Percentiles rank a stretch among this genome's conserved stretches.
phyloP scores from a whole-genome alignment of 2,113 vertebrate species.

The Chinchilla lanigera region DNA sequence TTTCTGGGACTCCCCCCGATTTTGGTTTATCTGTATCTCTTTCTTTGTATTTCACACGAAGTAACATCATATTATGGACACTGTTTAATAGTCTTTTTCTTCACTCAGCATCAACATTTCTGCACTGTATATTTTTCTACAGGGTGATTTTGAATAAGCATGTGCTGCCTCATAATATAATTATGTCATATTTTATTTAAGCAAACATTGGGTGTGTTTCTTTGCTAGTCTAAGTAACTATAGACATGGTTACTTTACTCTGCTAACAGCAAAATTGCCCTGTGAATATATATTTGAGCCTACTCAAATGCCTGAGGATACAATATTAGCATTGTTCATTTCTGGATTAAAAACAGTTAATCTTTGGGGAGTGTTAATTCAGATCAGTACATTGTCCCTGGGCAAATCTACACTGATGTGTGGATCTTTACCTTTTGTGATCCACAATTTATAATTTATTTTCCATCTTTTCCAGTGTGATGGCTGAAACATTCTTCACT shows the following conservation, averaged over 20 bases:
- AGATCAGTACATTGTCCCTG: neutral
- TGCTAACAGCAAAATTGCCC: fast-evolving
- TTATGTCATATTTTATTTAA: neutral
- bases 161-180: too few relatives aligned
- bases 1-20: neutral
- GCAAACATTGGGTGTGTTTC: too few relatives aligned
- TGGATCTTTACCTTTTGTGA: neutral
- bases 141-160: neutral
- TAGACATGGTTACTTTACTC: neutral
- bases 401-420: fast-evolving
- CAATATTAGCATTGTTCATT: neutral
- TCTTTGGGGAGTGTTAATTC: neutral
- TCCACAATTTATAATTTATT: neutral
- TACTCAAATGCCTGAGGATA: neutral
- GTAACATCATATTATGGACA: neutral
- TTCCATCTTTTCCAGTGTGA: neutral
- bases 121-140: neutral
- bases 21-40: fast-evolving
- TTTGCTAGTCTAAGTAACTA: neutral
- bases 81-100: neutral
- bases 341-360: neutral
- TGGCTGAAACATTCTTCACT: neutral
- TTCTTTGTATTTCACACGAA: neutral
- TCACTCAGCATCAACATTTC: neutral
- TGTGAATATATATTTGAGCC: neutral